Base-by-base conservation (phyloP, 2,797 vertebrate species). In the Diplodus puntazzo region DNA sequence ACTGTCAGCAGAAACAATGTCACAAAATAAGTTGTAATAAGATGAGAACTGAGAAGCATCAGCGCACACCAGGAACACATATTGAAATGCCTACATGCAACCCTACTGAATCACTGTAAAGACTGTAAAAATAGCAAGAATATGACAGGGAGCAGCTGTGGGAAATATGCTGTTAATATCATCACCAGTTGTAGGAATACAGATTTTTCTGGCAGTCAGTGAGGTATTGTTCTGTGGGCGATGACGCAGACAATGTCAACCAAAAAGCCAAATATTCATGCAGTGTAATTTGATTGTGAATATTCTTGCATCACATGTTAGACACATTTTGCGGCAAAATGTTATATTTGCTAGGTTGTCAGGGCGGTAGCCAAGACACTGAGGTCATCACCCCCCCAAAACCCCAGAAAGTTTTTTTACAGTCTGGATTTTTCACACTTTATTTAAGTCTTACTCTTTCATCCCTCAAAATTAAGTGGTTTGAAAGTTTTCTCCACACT, bases 11-110 rank as follows among this genome's bases (percentile, higher is more conserved):
- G 45, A 72, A 54, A 80, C 27, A 68, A 67, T 42, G n/a, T 72
- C 75, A 70, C 71, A 68, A 80, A 78, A 67, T 54, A 60, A 75
- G 54, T 73, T 54, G 62, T 43, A 65, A 71, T 46, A 23, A 62
- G 16, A 75, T 57, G 54, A 65, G n/a, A n/a, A 45, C 45, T 21
- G 13, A 55, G 69, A 39, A 68, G 76, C 53, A 25, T 57, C 48
- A 63, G 64, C 68, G 21, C 30, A 81, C 64, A 84, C 60, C 46
- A 59, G 64, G 80, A 67, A 59, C 13, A 74, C 64, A 77, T 61
- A 74, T 18, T 65, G 46, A 76, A 25, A 17, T 80, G 72, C 42
- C 12, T 39, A 85, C 76, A 88, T 85, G 80, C 81, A 83, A 78
- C 59, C n/a, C 30, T 46, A 74, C 39, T 69, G 50, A 63, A 77